Conservation (phyloP, 1,140 invertebrate genomes). For the Cecropterus lyciades region DNA sequence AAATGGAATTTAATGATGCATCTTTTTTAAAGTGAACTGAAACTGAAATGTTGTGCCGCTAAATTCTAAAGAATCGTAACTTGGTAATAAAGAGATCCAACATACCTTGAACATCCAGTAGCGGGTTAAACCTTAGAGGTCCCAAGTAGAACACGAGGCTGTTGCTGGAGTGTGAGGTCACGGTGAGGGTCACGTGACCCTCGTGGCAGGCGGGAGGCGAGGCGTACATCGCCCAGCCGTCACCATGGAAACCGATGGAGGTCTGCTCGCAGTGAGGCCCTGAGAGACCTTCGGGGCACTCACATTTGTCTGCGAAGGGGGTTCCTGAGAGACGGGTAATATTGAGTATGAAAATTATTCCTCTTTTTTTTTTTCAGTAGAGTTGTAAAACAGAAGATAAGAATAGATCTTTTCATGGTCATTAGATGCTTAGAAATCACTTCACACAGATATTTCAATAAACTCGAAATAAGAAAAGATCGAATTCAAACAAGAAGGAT, state of each 20-base stretch:
- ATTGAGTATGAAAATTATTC: too few species aligned
- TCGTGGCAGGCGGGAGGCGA: constrained; percentile 91
- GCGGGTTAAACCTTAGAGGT: constrained; percentile 88
- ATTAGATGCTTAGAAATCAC: too few species aligned
- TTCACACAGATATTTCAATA: too few species aligned
- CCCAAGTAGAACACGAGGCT: constrained; percentile 97
- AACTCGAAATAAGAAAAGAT: too few species aligned
- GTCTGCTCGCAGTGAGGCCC: constrained; percentile 96
- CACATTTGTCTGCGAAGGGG: constrained; percentile 86
- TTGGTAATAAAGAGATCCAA: constrained; percentile 1
- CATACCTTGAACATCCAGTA: constrained; percentile 86
- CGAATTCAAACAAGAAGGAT: too few species aligned
- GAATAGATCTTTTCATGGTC: too few species aligned
- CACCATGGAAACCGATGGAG: constrained; percentile 93
- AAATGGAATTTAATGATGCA: too few species aligned
- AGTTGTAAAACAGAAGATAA: too few species aligned
- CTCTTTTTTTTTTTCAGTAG: too few species aligned
- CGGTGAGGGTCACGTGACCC: constrained; percentile 90
- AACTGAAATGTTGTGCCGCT: too few species aligned
- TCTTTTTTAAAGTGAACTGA: too few species aligned
- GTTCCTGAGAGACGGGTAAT: constrained; percentile 82
- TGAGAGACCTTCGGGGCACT: constrained; percentile 89
- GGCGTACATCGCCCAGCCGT: constrained; percentile 95
- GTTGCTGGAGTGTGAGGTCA: constrained; percentile 89
- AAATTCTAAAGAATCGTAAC: too few species aligned